Conservation (phyloP, 2,113 vertebrate species). For the Rhombomys opimus region DNA sequence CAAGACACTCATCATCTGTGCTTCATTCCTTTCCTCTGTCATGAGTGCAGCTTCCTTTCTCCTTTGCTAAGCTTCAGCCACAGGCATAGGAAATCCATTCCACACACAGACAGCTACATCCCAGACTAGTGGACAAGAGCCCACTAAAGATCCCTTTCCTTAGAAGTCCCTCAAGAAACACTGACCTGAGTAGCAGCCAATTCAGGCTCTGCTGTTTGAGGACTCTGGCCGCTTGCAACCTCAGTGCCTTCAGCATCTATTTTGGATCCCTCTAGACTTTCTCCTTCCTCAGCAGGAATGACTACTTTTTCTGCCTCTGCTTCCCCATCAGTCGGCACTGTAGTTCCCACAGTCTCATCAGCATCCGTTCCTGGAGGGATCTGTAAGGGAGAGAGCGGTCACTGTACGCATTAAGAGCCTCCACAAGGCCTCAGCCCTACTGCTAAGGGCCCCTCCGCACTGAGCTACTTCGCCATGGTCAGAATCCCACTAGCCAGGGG, state of each 20-base stretch:
- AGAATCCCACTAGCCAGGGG: not conserved
- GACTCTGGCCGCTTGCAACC: constrained; percentile 76
- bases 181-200: constrained; percentile 82
- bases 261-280: constrained; percentile 51
- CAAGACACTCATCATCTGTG: not conserved
- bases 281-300: constrained; percentile 3
- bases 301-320: constrained; percentile 45
- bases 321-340: constrained; percentile 32
- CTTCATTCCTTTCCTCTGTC: not conserved
- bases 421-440: not conserved
- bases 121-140: not conserved
- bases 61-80: no score
- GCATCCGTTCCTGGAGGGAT: constrained; percentile 52
- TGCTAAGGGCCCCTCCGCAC: not conserved
- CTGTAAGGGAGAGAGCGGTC: constrained; percentile 73
- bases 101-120: no score
- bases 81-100: not conserved
- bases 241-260: constrained; percentile 53
- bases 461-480: not conserved
- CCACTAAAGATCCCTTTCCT: not conserved
- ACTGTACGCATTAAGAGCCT: not conserved
- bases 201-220: constrained; percentile 81
- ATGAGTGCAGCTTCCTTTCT: not conserved
- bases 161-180: fast-evolving
- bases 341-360: constrained; percentile 55